Percentiles rank a stretch among this genome's conserved stretches.
Conservation (phyloP, 1,140 invertebrate species). For the Ruditapes philippinarum region DNA sequence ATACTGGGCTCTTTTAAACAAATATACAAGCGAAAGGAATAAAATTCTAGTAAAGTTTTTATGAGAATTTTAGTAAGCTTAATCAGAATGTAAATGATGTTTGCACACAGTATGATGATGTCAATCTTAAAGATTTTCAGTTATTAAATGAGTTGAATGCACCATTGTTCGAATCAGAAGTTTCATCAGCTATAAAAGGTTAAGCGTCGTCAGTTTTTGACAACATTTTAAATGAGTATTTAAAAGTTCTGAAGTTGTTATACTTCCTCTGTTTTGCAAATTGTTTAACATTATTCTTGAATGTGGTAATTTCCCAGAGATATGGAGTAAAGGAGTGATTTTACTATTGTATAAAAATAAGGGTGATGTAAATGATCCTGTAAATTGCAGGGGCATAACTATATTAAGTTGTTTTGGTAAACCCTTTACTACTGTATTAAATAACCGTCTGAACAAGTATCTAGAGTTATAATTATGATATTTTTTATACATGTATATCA, state of each 20-base stretch:
- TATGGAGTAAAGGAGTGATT: background rate
- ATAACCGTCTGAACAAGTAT: background rate
- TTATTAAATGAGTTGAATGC: background rate
- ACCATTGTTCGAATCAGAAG: background rate
- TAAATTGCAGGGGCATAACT: background rate
- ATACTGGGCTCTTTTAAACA: too few relatives aligned
- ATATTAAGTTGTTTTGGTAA: slow-evolving; percentile 32
- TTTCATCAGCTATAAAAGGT: background rate
- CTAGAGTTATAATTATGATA: background rate
- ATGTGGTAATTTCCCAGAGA: background rate
- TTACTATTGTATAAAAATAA: slow-evolving; percentile 11
- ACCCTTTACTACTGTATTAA: background rate
- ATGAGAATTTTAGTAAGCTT: too few relatives aligned
- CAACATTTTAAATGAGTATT: background rate
- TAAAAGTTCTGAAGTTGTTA: background rate
- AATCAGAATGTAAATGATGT: too few relatives aligned
- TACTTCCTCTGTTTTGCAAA: background rate
- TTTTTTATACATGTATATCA: background rate
- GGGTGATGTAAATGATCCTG: background rate
- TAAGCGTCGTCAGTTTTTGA: background rate
- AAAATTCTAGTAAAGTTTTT: too few relatives aligned
- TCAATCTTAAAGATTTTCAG: background rate
- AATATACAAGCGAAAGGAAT: too few relatives aligned
- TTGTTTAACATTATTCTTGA: background rate
- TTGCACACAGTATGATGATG: background rate